Evolutionary conservation across 2,797 vertebrate species (phyloP).

Genomic region (Borostomias antarcticus): DNA sequence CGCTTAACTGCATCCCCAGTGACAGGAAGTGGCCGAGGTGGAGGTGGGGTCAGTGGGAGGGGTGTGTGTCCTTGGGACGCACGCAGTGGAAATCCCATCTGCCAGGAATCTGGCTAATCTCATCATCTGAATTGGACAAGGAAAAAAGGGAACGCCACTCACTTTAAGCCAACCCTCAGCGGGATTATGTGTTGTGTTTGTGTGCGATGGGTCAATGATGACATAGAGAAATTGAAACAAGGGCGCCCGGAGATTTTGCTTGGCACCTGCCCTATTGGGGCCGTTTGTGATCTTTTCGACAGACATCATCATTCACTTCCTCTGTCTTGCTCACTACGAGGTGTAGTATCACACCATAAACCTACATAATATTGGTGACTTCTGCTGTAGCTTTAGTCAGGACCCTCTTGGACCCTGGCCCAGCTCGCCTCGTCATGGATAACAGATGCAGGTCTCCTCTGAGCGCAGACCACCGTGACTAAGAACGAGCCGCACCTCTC

Average conservation of each 20-base stretch:
- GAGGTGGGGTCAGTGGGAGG: slow-evolving; percentile 26
- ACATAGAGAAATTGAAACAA: slow-evolving; percentile 52
- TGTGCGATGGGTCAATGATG: slow-evolving; percentile 69
- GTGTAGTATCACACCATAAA: slow-evolving; percentile 47
- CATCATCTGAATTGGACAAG: slow-evolving; percentile 70
- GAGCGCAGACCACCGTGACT: slow-evolving; percentile 16
- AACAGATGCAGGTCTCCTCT: slow-evolving; percentile 5
- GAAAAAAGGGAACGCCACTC: slow-evolving; percentile 65
- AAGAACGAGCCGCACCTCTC: too few relatives aligned
- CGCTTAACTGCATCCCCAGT: slow-evolving; percentile 22
- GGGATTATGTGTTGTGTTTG: slow-evolving; percentile 58
- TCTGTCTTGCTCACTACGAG: slow-evolving; percentile 15
- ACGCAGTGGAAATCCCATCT: slow-evolving; percentile 69
- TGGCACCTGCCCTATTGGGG: not conserved
- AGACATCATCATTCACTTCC: slow-evolving; percentile 2
- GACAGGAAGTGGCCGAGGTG: slow-evolving; percentile 57
- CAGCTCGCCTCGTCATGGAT: slow-evolving; percentile 20
- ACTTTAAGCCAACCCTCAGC: slow-evolving; percentile 58
- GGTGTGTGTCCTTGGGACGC: slow-evolving; percentile 26
- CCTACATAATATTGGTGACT: too few relatives aligned
- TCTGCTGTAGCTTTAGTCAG: slow-evolving; percentile 25
- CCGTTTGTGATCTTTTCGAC: not conserved
- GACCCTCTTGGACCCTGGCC: slow-evolving; percentile 27
- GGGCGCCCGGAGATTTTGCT: slow-evolving; percentile 12
- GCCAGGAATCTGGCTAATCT: slow-evolving; percentile 73